Evolutionary conservation across 2,888 invertebrate genomes (phyloP), one percentile per base, ranked within the genome.

Genomic region (Ptychoptera contaminata): DNA sequence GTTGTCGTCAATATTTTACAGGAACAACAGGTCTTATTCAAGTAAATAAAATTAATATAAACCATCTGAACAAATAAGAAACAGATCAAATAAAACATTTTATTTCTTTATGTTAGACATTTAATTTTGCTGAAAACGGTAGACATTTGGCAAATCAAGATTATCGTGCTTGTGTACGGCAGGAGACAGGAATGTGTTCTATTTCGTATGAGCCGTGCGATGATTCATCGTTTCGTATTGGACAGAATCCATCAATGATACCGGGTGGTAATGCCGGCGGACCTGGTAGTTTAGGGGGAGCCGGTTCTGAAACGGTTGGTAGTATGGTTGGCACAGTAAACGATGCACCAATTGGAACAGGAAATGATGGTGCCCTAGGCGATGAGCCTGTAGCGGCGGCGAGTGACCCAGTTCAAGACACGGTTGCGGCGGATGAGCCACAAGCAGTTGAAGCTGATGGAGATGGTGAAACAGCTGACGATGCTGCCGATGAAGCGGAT

Each of bases 81-180:
- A 11, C n/a, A 11, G 9, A n/a, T 7, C 9, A 11, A 7, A 7
- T 11, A 7, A 3, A n/a, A 9, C 32, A 32, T 9, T 3, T n/a
- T 32, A 11, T 7, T 32, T 3, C n/a, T 4, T 30, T 30, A 40
- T 23, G 9, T 9, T 8, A 77, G 63, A 84, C 85, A 0, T 79
- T 86, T 62, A 87, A 87, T 63, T 87, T 79, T 58, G 81, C 85
- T 1, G 77, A 79, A 23, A 87, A 87, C 55, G 87, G 87, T 0
- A 73, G 87, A 0, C 84, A 85, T 57, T 65, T 87, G 23, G 80
- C 87, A 1, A 71, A 76, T 50, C 86, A 86, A 56, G 77, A 85
- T 53, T 86, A 88, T 64, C 72, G 73, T 42, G 74, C 83, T 8
- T 88, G 87, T 57, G 70, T 86, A 50, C 67, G 84, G 4, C 76